Conservation (phyloP, 1,140 invertebrate genomes). For the Trichogramma pretiosum region DNA sequence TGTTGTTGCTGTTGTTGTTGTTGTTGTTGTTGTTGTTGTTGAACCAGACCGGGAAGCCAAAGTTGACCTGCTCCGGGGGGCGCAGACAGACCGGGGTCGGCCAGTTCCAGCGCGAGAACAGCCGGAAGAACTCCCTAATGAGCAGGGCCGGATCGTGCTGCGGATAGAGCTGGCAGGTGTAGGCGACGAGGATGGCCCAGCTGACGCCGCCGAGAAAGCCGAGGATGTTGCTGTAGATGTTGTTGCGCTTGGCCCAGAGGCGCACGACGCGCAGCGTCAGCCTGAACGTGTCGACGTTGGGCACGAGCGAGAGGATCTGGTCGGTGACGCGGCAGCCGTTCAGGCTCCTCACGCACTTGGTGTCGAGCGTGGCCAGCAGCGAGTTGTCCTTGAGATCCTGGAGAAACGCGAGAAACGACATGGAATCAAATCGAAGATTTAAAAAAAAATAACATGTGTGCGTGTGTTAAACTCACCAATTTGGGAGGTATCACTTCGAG, state of each 20-base stretch:
- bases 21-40: too few relatives aligned
- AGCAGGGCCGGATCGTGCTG: neutral
- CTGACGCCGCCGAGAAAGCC: constrained; percentile 3
- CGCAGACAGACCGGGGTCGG: neutral
- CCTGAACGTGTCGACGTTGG: constrained; percentile 5
- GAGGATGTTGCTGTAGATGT: constrained; percentile 5
- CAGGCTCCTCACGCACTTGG: neutral
- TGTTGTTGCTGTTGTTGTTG: too few relatives aligned
- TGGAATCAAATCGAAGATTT: too few relatives aligned
- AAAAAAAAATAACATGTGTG: neutral
- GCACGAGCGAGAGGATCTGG: neutral
- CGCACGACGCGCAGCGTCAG: constrained; percentile 1
- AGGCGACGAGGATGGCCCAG: constrained; percentile 5
- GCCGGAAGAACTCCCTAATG: constrained; percentile 2
- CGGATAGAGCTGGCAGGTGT: neutral
- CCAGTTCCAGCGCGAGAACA: constrained; percentile 6
- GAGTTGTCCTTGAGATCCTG: constrained; percentile 2
- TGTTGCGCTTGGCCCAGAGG: constrained; percentile 8
- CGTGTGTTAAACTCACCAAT: neutral
- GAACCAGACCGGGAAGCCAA: constrained; percentile 5
- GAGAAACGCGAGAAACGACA: too few relatives aligned
- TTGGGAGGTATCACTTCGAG: neutral
- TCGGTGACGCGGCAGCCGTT: constrained; percentile 2
- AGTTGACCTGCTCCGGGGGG: neutral
- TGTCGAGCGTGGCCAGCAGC: neutral